These are phyloP conservation scores for Osmerus mordax DNA, from an alignment of 2,113 vertebrate species.

Conservation along the genomic window DNA sequence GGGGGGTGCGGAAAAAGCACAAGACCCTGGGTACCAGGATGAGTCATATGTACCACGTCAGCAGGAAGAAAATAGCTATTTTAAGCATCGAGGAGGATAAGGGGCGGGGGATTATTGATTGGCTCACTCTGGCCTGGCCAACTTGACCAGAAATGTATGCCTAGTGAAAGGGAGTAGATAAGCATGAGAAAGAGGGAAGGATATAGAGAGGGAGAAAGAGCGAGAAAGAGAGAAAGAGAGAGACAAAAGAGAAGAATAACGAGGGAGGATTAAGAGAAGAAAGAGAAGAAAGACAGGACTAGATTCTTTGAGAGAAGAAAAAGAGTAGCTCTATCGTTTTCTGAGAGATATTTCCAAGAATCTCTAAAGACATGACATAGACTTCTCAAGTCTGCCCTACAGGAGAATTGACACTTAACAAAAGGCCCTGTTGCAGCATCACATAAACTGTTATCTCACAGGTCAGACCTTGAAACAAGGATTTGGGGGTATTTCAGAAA, in stretches of 20 bases:
- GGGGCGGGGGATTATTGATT: constrained; percentile 36
- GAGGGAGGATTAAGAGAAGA: background rate
- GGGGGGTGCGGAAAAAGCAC: constrained; percentile 20
- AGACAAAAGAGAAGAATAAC: background rate
- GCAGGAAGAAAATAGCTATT: constrained; percentile 52
- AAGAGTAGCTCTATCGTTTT: background rate
- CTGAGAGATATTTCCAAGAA: background rate
- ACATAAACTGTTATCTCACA: too few relatives aligned
- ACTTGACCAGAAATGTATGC: background rate
- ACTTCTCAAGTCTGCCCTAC: too few relatives aligned
- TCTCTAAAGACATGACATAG: too few relatives aligned
- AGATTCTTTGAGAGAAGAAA: background rate
- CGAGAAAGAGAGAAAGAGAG: background rate
- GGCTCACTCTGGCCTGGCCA: constrained; percentile 26
- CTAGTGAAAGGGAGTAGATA: background rate
- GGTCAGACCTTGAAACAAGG: too few relatives aligned
- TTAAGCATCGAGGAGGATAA: constrained; percentile 47
- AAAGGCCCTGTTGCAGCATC: too few relatives aligned
- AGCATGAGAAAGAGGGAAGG: background rate
- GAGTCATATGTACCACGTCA: constrained; percentile 65
- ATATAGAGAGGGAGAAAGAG: background rate
- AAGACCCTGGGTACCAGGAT: constrained; percentile 38
- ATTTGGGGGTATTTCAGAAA: background rate
- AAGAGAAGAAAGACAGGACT: background rate
- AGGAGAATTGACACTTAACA: too few relatives aligned